Conservation (phyloP, 2,113 vertebrate genomes). For the Spea multiplicata region DNA sequence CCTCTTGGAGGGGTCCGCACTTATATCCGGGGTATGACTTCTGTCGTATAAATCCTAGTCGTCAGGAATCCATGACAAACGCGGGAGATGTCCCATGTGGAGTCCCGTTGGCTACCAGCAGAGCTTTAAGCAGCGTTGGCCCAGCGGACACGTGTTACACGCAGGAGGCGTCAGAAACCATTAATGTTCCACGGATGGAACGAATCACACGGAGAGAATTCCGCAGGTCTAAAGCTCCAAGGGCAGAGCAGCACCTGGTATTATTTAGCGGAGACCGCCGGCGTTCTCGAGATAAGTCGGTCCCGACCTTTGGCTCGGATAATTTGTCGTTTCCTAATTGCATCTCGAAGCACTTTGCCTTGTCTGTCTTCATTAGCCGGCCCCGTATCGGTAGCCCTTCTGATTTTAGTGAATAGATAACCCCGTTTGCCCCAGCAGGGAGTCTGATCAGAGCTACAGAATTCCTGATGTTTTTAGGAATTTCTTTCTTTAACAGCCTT, state of each 20-base stretch:
- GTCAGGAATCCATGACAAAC: background rate
- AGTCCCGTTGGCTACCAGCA: background rate
- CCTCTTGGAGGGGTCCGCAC: no score
- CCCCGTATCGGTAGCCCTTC: no score
- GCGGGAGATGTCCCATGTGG: background rate
- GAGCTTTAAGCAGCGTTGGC: no score
- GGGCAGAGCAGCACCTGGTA: background rate
- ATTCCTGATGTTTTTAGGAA: no score
- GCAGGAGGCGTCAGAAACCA: background rate
- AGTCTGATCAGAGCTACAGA: no score
- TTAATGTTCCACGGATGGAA: background rate
- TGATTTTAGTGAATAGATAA: no score
- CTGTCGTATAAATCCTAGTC: background rate
- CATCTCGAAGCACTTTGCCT: background rate
- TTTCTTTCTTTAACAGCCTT: no score
- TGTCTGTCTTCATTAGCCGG: background rate
- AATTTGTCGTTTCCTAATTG: background rate
- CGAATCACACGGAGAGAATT: background rate
- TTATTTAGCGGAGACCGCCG: background rate
- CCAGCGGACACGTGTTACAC: background rate
- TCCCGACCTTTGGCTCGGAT: background rate
- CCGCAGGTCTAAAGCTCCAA: background rate
- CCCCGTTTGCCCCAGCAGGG: no score
- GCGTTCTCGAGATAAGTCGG: background rate
- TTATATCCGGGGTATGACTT: background rate